A percentile compares a stretch with the other conserved stretches of the same genome.
phyloP scores from a whole-genome alignment of 2,888 invertebrate genomes.

The Cephalotes varians region DNA sequence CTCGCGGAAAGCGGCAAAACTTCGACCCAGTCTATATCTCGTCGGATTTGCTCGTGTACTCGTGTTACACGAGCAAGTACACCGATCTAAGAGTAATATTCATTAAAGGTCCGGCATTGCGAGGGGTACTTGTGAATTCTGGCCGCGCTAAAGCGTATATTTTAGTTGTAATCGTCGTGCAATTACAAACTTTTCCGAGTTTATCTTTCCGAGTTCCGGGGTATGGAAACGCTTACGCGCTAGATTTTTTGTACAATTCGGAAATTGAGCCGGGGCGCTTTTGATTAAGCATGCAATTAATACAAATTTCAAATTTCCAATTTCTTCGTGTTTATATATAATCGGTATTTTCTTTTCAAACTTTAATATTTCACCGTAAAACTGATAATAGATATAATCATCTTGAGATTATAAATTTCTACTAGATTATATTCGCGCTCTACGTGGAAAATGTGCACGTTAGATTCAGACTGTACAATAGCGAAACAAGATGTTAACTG shows the following conservation, averaged over 20 bases:
- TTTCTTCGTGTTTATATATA: not conserved
- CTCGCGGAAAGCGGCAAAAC: constrained; percentile 64
- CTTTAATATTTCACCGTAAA: not conserved
- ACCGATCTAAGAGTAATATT: constrained; percentile 56
- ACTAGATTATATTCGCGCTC: not conserved
- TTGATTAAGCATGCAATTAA: not conserved
- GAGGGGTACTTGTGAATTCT: constrained; percentile 39
- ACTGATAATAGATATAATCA: constrained; percentile 14
- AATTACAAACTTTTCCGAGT: constrained; percentile 47
- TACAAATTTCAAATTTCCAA: constrained; percentile 11
- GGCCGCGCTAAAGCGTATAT: constrained; percentile 43
- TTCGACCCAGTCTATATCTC: constrained; percentile 54
- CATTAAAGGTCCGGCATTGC: constrained; percentile 41
- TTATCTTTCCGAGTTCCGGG: constrained; percentile 34
- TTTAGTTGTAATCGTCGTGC: constrained; percentile 56
- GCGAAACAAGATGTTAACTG: constrained; percentile 19
- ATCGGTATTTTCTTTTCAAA: not conserved
- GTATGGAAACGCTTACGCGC: not conserved
- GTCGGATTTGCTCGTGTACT: constrained; percentile 54
- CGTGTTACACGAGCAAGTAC: constrained; percentile 36
- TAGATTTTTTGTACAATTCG: not conserved
- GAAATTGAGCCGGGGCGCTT: not conserved
- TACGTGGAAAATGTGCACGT: not conserved
- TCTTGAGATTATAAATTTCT: constrained; percentile 23
- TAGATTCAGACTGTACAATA: not conserved